phyloP scores from a whole-genome alignment of 2,113 vertebrate genomes.

The Aphelocoma coerulescens region DNA sequence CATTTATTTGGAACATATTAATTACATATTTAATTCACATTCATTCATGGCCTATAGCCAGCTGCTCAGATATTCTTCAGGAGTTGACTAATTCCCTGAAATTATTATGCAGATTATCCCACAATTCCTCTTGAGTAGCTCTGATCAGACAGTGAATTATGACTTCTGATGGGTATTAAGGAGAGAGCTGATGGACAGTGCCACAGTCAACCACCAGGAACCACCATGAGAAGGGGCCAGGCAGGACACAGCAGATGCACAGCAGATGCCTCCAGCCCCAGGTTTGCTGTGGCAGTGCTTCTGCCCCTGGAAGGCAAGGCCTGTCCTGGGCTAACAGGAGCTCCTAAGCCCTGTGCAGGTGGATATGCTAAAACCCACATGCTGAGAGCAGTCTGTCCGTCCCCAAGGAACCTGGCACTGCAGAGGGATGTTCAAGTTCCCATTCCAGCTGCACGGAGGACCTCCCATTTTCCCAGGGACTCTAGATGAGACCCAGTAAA shows the following conservation, averaged over 20 bases:
- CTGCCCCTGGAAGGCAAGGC: background rate
- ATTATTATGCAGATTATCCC: slow-evolving; percentile 16
- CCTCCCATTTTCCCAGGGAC: background rate
- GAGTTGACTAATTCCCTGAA: background rate
- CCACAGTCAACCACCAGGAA: background rate
- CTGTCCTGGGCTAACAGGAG: background rate
- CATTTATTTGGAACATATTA: background rate
- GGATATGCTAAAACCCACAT: background rate
- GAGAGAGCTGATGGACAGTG: background rate
- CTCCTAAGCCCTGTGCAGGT: background rate
- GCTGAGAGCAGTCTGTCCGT: background rate
- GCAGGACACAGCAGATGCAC: background rate
- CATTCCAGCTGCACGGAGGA: background rate
- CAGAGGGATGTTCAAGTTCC: background rate
- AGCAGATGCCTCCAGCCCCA: background rate
- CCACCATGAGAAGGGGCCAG: background rate
- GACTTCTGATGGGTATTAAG: background rate
- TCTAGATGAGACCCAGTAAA: background rate
- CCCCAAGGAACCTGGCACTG: background rate
- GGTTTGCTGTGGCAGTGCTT: background rate
- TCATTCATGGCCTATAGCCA: background rate
- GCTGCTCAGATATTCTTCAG: slow-evolving; percentile 7
- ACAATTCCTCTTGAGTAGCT: background rate
- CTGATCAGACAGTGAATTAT: background rate
- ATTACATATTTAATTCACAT: slow-evolving; percentile 30